Evolutionary conservation across 2,888 invertebrate species (phyloP).

Genomic region (Bursaphelenchus okinawaensis): DNA sequence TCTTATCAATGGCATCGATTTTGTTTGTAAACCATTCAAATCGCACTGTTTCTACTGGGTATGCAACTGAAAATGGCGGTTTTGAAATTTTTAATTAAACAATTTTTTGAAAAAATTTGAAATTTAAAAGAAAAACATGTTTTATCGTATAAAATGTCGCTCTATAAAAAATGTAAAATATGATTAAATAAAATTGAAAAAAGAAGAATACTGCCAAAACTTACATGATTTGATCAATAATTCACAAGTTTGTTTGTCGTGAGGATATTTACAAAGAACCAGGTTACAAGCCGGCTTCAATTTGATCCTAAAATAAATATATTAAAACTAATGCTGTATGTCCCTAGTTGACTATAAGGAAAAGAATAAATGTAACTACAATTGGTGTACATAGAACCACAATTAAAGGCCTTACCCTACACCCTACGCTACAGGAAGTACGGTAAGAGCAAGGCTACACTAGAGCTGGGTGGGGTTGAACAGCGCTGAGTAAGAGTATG

Average conservation of each 20-base stretch:
- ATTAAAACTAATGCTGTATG: not conserved
- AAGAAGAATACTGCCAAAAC: slow-evolving; percentile 8
- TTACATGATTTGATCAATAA: slow-evolving; percentile 55
- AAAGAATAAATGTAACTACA: too few species aligned
- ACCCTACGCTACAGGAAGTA: too few species aligned
- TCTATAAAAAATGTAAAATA: not conserved
- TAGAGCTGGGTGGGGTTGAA: too few species aligned
- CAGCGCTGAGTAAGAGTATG: too few species aligned
- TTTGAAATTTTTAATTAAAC: too few species aligned
- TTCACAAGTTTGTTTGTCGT: slow-evolving; percentile 56
- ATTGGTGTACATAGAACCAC: too few species aligned
- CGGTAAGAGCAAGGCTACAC: too few species aligned
- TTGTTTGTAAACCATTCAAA: slow-evolving; percentile 57
- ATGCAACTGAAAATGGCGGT: slow-evolving; percentile 55
- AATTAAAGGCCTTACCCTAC: too few species aligned
- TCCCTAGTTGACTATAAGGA: too few species aligned
- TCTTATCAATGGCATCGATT: slow-evolving; percentile 54
- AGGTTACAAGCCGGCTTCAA: slow-evolving; percentile 54
- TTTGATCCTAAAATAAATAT: slow-evolving; percentile 42
- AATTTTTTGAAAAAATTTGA: too few species aligned
- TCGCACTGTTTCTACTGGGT: slow-evolving; percentile 54
- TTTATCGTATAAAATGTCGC: too few species aligned
- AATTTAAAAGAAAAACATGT: too few species aligned
- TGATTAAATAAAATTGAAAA: not conserved
- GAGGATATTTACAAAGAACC: slow-evolving; percentile 57